Conservation (phyloP, 2,113 vertebrate genomes). For the Colius striatus region DNA sequence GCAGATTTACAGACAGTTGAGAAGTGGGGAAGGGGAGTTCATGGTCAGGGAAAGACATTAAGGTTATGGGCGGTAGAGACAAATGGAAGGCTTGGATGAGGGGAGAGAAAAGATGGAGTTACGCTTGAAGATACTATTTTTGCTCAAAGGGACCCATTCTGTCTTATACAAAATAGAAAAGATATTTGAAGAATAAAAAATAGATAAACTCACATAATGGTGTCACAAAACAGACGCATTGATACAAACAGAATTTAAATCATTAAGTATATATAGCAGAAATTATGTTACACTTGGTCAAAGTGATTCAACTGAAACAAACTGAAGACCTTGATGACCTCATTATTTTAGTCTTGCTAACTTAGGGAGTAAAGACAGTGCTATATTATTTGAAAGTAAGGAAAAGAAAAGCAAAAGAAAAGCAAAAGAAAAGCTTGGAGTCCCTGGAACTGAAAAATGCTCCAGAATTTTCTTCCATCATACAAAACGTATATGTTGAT, state of each 20-base stretch:
- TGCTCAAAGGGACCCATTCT: neutral
- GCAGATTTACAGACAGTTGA: neutral
- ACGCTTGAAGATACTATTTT: neutral
- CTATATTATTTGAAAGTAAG: constrained; percentile 12
- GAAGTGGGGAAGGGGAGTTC: neutral
- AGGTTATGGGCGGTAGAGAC: neutral
- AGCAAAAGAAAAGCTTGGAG: neutral
- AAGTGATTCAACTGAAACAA: constrained; percentile 29
- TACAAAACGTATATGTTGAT: neutral
- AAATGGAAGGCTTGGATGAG: neutral
- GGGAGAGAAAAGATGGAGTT: neutral
- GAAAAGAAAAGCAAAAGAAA: neutral
- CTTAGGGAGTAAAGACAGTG: neutral
- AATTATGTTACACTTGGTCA: constrained; percentile 17
- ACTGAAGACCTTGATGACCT: neutral
- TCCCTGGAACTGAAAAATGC: neutral
- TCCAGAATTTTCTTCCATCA: neutral
- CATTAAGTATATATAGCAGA: neutral
- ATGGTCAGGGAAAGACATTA: constrained; percentile 1
- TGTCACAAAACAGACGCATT: constrained; percentile 32
- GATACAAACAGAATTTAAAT: constrained; percentile 44
- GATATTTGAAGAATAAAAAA: neutral
- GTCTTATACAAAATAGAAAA: constrained; percentile 1
- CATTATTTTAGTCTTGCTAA: constrained; percentile 13
- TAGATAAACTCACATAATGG: neutral